Evolutionary conservation across 1,140 invertebrate species (phyloP), one percentile per base, ranked within the genome.

Genomic region (Meteorus sp.): DNA sequence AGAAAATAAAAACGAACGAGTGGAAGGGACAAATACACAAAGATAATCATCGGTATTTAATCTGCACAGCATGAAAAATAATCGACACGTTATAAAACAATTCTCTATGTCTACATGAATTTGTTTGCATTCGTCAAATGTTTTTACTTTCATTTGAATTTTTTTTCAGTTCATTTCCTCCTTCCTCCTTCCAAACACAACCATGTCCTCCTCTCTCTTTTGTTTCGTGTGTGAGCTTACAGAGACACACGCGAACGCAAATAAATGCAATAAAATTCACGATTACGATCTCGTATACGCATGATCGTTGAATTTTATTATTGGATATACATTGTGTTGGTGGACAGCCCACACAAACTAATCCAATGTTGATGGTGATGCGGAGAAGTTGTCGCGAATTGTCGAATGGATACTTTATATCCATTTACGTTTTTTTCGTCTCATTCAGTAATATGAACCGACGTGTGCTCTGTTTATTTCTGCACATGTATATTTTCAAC

Each of bases 281-380:
- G 45, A 44, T 60, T 60, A 54, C 52, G 51, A 43, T 48, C 45
- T 13, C 20, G 7, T 22, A 43, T 27, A 29, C 29, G 31, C 43
- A 23, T 33, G 51, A 60, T 60, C 51, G 51, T 60, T 60, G 50
- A 33, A 55, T 60, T 60, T 60, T 56, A 60, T 50, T 50, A 44
- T 56, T n/a, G n/a, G n/a, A n/a, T n/a, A n/a, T n/a, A n/a, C n/a
- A n/a, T n/a, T n/a, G n/a, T n/a, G n/a, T n/a, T n/a, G n/a, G n/a
- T n/a, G n/a, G n/a, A n/a, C n/a, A n/a, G n/a, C n/a, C n/a, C n/a
- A n/a, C n/a, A n/a, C n/a, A n/a, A n/a, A n/a, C n/a, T n/a, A n/a
- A n/a, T n/a, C n/a, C n/a, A 55, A 37, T 37, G 23, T 48, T 1
- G 22, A 29, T 48, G 6, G 4, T 37, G 20, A 23, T 39, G 17